Evolutionary conservation across 2,113 vertebrate genomes (phyloP), one percentile per base, ranked within the genome.

Genomic region (Odocoileus hemionus): DNA sequence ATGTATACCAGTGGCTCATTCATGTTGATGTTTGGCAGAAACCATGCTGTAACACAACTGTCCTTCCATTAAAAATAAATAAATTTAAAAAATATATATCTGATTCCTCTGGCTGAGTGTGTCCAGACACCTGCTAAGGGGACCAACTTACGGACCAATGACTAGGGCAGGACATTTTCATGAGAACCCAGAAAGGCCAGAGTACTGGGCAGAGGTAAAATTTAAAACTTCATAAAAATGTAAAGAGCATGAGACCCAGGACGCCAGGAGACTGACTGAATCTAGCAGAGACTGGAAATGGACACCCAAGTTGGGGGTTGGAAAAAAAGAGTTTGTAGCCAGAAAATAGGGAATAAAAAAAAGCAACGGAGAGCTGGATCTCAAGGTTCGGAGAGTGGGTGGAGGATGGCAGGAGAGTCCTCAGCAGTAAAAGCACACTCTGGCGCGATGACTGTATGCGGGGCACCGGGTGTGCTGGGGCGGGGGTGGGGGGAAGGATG

Each of bases 381-480:
- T 57, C 39, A 79, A 58, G 16, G 39, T 89, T 45, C 45, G 33
- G n/a, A 43, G 33, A 88, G 47, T 12, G 23, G 8, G 16, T 33
- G 11, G 82, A 70, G 30, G 47, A n/a, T 3, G 25, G 16, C 13
- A 45, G 52, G 39, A 55, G 36, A 33, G 43, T 6, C 15, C 39
- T 60, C 43, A 61, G 36, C 23, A 64, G 26, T 6, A 30, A 23
- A 57, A 74, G 28, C 19, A 14, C 58, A 79, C 1, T 36, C 33
- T 33, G n/a, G 16, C 9, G 0, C 17, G 5, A 28, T 10, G 15
- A 14, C 58, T 33, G 28, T 4, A 14, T 15, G 39, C 1, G 7
- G 33, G 16, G 17, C 3, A 11, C 0, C 0, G 1, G 57, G 9
- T 1, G 0, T 39, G 19, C 30, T 15, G 9, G 11, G 43, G 39